Base-by-base conservation (phyloP, 2,888 invertebrate genomes). In the Pseudococcus viburni region DNA sequence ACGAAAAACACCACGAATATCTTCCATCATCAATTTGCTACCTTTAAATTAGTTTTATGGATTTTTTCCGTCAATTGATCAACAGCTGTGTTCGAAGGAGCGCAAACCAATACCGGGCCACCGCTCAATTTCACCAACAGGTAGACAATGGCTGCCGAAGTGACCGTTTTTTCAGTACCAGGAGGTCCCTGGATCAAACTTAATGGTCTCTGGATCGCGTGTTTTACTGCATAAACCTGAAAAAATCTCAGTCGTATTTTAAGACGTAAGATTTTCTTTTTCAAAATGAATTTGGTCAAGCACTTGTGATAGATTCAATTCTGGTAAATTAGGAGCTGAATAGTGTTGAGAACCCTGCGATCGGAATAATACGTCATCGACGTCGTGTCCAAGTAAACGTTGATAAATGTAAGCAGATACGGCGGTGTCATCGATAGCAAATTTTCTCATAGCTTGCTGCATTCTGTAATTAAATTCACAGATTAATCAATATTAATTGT, bases 31-130 rank as follows among this genome's bases (percentile, higher is more conserved):
- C 17, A 12, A 42, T 93, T 11, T 11, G 93, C 85, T 84, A 94
- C 94, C 92, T 98, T 99, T 68, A 99, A 93, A 84, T 99, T 99
- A 8, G 99, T 99, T 90, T 96, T 94, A 92, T 99, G 99, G 88
- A 99, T 99, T 92, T 99, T 99, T 92, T 99, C 99, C 0, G 99
- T 99, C 22, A 99, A 93, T 91, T 99, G 99, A 92, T 99, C 99
- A 0, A 99, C 99, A 39, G 99, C 99, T 0, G 99, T 99, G 92
- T 99, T 99, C 89, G 98, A 98, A 0, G 99, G 99, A 0, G 99
- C 99, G 92, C 99, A 99, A 0, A 99, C 99, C 1, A 99, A 93
- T 0, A 99, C 98, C 0, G 98, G 97, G 0, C 97, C 97, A 6
- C 97, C 97, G 90, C 95, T 97, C 91, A 98, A 98, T 91, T 98